Conservation (phyloP, 2,113 vertebrate genomes). For the Holacanthus passer region DNA sequence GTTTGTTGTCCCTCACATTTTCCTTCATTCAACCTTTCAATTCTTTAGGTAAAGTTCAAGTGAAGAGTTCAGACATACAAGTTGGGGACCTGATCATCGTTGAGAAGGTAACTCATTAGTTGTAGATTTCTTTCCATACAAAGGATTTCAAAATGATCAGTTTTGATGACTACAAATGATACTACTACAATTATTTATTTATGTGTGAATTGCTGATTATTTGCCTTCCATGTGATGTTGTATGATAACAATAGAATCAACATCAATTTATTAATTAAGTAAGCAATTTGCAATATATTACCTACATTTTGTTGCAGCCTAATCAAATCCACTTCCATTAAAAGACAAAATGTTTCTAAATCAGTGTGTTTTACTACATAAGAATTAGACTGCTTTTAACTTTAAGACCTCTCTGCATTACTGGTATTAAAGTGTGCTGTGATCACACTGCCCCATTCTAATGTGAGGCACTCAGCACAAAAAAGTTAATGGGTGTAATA, state of each 20-base stretch:
- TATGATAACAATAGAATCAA: not conserved
- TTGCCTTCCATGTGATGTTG: not conserved
- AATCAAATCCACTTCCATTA: not conserved
- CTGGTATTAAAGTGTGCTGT: not conserved
- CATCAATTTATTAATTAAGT: not conserved
- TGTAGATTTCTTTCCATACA: not conserved
- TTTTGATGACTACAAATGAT: not conserved
- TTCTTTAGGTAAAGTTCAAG: slow-evolving; percentile 93
- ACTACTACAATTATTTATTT: not conserved
- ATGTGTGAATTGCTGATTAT: not conserved
- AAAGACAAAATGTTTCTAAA: not conserved
- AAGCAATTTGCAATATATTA: not conserved
- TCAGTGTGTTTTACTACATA: not conserved
- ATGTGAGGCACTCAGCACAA: not conserved
- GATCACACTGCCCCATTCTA: not conserved
- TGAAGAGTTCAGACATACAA: slow-evolving; percentile 99
- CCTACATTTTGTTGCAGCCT: not conserved
- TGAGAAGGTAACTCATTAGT: slow-evolving; percentile 91
- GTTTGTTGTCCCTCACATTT: not conserved
- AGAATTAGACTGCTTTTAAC: not conserved
- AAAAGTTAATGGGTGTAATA: not conserved
- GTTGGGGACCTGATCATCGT: slow-evolving; percentile 99
- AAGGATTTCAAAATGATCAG: not conserved
- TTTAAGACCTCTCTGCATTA: not conserved
- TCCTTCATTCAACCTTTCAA: not conserved